phyloP scores from a whole-genome alignment of 2,888 invertebrate genomes.

The Drosophila neoperkinsi region DNA sequence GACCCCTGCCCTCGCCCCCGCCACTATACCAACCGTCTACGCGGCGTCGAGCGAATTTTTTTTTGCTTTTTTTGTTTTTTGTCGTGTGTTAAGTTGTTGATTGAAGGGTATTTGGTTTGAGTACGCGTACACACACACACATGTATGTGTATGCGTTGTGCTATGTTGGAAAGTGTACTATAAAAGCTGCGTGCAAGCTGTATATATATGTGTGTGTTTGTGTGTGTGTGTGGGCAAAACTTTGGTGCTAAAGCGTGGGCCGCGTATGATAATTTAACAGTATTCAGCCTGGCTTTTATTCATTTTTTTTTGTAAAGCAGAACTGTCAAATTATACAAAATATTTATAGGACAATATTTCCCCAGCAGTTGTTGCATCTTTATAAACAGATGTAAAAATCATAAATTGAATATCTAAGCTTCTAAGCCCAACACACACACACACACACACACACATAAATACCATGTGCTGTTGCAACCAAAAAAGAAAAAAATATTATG shows the following conservation, averaged over 20 bases:
- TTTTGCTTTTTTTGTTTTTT: not conserved
- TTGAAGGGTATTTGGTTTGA: slow-evolving; percentile 65
- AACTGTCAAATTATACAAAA: not conserved
- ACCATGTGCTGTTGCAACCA: not conserved
- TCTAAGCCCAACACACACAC: not conserved
- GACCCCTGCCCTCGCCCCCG: slow-evolving; percentile 2
- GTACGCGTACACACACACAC: slow-evolving; percentile 17
- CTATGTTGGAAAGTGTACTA: not conserved
- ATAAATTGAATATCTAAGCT: not conserved
- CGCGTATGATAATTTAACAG: slow-evolving; percentile 21
- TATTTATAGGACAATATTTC: not conserved
- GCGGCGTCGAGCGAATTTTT: slow-evolving; percentile 13
- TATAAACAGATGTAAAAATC: not conserved
- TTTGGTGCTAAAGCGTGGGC: slow-evolving; percentile 34
- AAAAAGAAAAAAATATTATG: slow-evolving; percentile 14
- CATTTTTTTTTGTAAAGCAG: not conserved
- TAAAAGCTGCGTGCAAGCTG: not conserved
- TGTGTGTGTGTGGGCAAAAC: slow-evolving; percentile 22
- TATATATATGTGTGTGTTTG: not conserved
- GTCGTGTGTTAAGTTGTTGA: slow-evolving; percentile 63
- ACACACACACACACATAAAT: not conserved
- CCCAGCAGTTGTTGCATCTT: not conserved
- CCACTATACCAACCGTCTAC: not conserved
- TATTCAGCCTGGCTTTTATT: not conserved
- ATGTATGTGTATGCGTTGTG: not conserved